Base-by-base conservation (phyloP, 2,888 invertebrate species). In the Pristionchus maxplancki region DNA sequence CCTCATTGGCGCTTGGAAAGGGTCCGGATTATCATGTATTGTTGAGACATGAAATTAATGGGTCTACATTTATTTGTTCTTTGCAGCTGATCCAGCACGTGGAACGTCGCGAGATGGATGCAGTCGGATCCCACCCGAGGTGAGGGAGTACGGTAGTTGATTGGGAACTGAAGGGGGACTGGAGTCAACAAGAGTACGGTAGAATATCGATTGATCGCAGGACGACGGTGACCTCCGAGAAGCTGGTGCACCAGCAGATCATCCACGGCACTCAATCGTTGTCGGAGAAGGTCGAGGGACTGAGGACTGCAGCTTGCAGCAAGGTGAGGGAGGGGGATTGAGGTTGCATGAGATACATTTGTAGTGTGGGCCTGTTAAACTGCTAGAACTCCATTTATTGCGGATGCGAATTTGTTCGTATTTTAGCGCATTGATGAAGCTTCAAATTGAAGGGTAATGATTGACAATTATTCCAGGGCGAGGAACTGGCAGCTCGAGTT, bases 401-500 rank as follows among this genome's bases (percentile, higher is more conserved):
- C 8, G 6, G 44, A 44, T 6, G 44, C 44, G 44, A 44, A 44
- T 9, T 44, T 44, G 44, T 44, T 6, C 44, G 11, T 9, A 11
- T 9, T 44, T 9, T 44, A 6, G 11, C 8, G 44, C 11, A 44
- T 6, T 9, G 44, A 11, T 11, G 44, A 6, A 44, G 44, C 44
- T 9, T 11, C 8, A 44, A 44, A 44, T 9, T 6, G 44, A 44
- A 44, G 37, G 34, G 37, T 34, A 2, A 71, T 37, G 71, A 37
- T 71, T 5, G 44, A n/a, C n/a, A n/a, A n/a, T n/a, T n/a, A n/a
- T n/a, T n/a, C 4, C 64, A 98, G 95, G 97, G 98, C 0, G 98
- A 99, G 95, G 97, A 97, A 94, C 96, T 99, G 89, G 98, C 98
- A 0, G 98, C 98, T 94, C 96, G 97, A 6, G 97, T 95, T 20